phyloP scores from a whole-genome alignment of 2,113 vertebrate genomes.

The Saiga tatarica region DNA sequence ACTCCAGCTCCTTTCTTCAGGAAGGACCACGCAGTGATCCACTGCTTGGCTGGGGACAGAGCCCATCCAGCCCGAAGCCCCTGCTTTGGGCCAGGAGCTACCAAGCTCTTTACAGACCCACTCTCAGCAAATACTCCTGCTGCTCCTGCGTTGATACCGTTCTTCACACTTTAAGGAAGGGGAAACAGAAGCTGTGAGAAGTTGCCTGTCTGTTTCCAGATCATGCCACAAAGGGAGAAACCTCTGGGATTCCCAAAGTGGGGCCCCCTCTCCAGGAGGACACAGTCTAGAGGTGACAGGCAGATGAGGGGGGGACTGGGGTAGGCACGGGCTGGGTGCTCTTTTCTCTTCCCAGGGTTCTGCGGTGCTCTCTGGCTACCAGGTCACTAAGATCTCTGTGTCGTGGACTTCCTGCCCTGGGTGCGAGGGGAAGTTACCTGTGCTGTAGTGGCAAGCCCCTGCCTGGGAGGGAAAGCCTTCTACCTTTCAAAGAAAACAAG shows the following conservation, averaged over 20 bases:
- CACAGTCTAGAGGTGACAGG: background rate
- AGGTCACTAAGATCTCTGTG: background rate
- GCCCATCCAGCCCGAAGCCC: background rate
- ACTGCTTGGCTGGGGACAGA: background rate
- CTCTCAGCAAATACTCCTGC: background rate
- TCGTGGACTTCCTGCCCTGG: background rate
- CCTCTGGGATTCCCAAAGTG: background rate
- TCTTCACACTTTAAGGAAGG: background rate
- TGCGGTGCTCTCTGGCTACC: background rate
- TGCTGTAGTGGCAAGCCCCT: background rate
- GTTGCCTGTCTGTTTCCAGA: background rate
- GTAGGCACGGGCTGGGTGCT: background rate
- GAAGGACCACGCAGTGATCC: rapidly evolving
- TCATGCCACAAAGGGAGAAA: background rate
- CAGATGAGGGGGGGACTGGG: background rate
- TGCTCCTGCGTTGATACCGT: rapidly evolving
- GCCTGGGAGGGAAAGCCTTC: background rate
- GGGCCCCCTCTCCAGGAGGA: background rate
- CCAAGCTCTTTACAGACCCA: background rate
- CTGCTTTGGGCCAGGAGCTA: background rate
- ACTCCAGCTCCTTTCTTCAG: background rate
- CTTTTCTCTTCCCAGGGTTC: background rate
- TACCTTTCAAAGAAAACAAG: background rate
- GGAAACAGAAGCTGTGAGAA: background rate
- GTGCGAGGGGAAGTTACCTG: too few relatives aligned